phyloP scores from a whole-genome alignment of 2,797 vertebrate genomes.

The Ctenopoma kingsleyae region DNA sequence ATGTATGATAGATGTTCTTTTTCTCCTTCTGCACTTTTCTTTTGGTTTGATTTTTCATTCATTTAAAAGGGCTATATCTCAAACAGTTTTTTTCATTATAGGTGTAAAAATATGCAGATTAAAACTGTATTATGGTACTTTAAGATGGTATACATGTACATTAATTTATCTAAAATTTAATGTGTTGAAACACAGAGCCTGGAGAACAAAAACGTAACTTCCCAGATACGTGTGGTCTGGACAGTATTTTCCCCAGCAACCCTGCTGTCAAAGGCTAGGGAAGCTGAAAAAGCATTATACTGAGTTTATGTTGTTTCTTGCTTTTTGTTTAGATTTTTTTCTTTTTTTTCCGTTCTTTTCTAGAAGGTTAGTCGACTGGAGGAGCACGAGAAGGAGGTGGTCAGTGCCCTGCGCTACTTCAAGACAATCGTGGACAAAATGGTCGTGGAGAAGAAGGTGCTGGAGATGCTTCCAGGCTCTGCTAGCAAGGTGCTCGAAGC shows the following conservation, averaged over 20 bases:
- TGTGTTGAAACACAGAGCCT: too few species aligned
- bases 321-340: neutral
- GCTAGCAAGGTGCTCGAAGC: slow-evolving; percentile 98
- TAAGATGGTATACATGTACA: too few species aligned
- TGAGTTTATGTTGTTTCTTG: slow-evolving; percentile 13
- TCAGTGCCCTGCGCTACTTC: slow-evolving; percentile 96
- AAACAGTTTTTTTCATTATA: too few species aligned
- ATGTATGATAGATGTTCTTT: too few species aligned
- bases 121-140: too few species aligned
- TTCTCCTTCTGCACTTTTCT: too few species aligned
- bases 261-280: slow-evolving; percentile 42
- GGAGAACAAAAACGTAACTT: too few species aligned
- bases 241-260: slow-evolving; percentile 48
- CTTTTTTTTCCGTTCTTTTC: slow-evolving; percentile 24
- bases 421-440: slow-evolving; percentile 99
- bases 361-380: slow-evolving; percentile 95
- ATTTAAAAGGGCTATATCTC: too few species aligned
- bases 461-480: slow-evolving; percentile 98
- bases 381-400: slow-evolving; percentile 98
- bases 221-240: too few species aligned
- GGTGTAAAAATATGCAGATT: too few species aligned
- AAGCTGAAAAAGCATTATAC: slow-evolving; percentile 43
- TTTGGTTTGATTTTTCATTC: too few species aligned
- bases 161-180: too few species aligned
- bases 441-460: slow-evolving; percentile 95